phyloP scores from a whole-genome alignment of 2,888 invertebrate species.

The Alentia gelatinosa region DNA sequence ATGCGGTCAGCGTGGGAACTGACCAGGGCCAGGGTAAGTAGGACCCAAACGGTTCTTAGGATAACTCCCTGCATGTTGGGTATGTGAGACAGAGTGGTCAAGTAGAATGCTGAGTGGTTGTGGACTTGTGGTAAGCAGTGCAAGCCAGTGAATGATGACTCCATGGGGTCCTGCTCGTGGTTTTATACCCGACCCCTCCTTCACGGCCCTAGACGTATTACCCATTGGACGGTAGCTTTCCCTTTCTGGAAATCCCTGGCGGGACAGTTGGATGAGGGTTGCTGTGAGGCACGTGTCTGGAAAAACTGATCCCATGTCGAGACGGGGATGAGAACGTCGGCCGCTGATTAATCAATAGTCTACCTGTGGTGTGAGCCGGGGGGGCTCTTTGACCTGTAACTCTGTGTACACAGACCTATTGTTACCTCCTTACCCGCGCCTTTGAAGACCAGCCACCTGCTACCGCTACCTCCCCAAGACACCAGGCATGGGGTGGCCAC shows the following conservation, averaged over 20 bases:
- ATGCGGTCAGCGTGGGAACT: neutral
- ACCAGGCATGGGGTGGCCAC: no score
- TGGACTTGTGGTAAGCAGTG: neutral
- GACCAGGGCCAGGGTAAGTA: neutral
- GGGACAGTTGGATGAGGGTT: neutral
- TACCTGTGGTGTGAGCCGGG: neutral
- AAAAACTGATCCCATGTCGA: conserved; percentile 31
- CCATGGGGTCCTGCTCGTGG: neutral
- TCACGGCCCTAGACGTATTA: neutral
- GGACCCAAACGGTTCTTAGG: no score
- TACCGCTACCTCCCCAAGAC: neutral
- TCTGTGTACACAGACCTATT: no score
- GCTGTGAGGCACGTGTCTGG: neutral
- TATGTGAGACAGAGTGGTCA: neutral
- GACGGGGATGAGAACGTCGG: conserved; percentile 10
- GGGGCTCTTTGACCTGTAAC: neutral
- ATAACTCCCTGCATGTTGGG: neutral
- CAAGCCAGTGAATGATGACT: neutral
- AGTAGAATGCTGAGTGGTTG: neutral
- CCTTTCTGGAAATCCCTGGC: neutral
- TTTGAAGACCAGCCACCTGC: neutral
- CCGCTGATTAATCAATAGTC: neutral
- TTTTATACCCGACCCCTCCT: neutral
- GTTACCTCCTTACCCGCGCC: neutral
- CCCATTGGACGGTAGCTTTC: neutral